Evolutionary conservation across 2,888 invertebrate species (phyloP).

Genomic region (Tachina lurida): DNA sequence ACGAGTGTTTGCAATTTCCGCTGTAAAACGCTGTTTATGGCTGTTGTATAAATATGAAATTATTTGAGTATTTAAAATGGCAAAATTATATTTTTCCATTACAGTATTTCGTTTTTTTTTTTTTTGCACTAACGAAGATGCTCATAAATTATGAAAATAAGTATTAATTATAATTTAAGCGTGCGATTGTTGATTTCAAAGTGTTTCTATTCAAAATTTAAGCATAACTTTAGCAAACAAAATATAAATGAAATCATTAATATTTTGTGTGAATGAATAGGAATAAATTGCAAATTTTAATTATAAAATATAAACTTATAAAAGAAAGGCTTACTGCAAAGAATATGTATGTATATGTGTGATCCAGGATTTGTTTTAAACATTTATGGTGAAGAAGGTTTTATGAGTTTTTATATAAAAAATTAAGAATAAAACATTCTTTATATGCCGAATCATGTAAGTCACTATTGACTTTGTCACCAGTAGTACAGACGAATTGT

Average conservation of each 20-base stretch:
- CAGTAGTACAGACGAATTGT: no score
- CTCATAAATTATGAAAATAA: slow-evolving; percentile 46
- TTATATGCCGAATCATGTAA: no score
- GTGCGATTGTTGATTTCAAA: slow-evolving; percentile 22
- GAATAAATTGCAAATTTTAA: no score
- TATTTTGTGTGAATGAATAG: background rate
- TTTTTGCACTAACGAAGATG: slow-evolving; percentile 44
- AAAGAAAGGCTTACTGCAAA: no score
- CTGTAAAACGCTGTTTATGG: background rate
- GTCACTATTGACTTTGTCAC: no score
- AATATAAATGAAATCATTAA: slow-evolving; percentile 2
- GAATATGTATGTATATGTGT: no score
- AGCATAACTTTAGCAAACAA: background rate
- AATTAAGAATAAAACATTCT: no score
- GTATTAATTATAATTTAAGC: slow-evolving; percentile 47
- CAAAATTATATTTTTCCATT: slow-evolving; percentile 6
- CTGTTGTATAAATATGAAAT: slow-evolving; percentile 4
- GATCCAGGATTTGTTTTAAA: no score
- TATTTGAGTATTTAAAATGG: slow-evolving; percentile 10
- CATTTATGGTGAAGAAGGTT: no score
- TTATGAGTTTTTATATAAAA: no score
- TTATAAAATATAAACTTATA: no score
- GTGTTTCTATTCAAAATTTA: background rate
- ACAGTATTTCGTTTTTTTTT: background rate
- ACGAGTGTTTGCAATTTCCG: background rate